A percentile compares a stretch with the other conserved stretches of the same genome.
phyloP scores from a whole-genome alignment of 2,113 vertebrate genomes.

The Morone chrysops region DNA sequence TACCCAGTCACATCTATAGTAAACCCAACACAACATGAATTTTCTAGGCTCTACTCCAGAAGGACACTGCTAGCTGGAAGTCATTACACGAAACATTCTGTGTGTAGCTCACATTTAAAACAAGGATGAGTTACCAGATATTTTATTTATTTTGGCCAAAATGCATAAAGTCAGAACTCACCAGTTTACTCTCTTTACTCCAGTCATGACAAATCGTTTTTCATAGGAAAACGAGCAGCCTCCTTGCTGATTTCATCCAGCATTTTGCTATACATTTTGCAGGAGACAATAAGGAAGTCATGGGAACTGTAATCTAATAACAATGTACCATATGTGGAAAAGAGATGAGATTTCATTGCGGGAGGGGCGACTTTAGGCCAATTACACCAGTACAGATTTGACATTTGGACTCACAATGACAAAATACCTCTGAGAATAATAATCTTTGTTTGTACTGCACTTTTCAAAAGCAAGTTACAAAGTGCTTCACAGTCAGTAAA shows the following conservation, averaged over 20 bases:
- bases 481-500: conserved; percentile 60
- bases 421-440: conserved; percentile 70
- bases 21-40: background rate
- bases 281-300: conserved; percentile 57
- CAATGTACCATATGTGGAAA: conserved; percentile 61
- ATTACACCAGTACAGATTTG: conserved; percentile 47
- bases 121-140: conserved; percentile 7
- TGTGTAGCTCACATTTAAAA: conserved; percentile 11
- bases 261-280: conserved; percentile 57
- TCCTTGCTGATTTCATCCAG: conserved; percentile 29
- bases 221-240: conserved; percentile 32
- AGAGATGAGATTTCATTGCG: conserved; percentile 60
- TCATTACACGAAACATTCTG: conserved; percentile 1
- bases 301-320: conserved; percentile 72
- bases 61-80: background rate
- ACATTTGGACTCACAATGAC: conserved; percentile 74
- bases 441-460: conserved; percentile 67
- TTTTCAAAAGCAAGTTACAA: conserved; percentile 68
- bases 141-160: conserved; percentile 26
- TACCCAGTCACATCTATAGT: background rate
- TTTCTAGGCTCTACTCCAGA: background rate
- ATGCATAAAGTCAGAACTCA: conserved; percentile 10
- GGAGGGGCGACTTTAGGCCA: conserved; percentile 52
- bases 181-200: background rate
- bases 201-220: conserved; percentile 46